Percentiles rank a stretch among this genome's conserved stretches.
Conservation (phyloP, 2,888 invertebrate genomes). For the Lepidonotus clava region DNA sequence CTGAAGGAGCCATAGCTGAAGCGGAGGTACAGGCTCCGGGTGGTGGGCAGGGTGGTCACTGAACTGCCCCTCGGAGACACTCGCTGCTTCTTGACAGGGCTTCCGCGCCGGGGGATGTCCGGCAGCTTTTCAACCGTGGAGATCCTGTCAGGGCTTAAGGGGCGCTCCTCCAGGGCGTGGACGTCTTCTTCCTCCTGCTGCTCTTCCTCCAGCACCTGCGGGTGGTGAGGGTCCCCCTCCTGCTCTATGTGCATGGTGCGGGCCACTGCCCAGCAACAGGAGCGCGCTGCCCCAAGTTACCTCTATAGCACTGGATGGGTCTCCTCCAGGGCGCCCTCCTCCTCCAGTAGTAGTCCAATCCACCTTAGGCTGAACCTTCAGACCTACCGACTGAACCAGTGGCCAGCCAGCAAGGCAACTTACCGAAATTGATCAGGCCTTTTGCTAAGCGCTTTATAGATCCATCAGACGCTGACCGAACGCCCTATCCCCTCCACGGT, state of each 20-base stretch:
- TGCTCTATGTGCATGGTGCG: constrained; percentile 20
- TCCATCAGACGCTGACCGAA: no score
- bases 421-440: no score
- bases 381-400: no score
- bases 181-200: neutral
- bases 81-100: neutral
- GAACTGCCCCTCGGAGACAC: neutral
- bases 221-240: no score
- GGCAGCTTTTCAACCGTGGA: constrained; percentile 1
- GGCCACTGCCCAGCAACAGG: neutral
- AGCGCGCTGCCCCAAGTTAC: no score
- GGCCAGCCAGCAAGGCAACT: no score
- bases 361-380: no score
- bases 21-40: neutral
- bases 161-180: neutral
- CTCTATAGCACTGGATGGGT: no score
- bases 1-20: neutral
- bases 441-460: no score
- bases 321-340: no score
- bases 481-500: no score
- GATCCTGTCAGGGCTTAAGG: neutral
- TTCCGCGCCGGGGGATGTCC: neutral
- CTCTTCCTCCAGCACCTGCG: constrained; percentile 11
- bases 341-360: no score
- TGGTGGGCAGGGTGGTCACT: neutral